A percentile compares a stretch with the other conserved stretches of the same genome.
These are phyloP conservation scores for Apostichopus parvimensis DNA, from an alignment of 35 echinoderm and acorn worm species.

Conservation along the genomic window DNA sequence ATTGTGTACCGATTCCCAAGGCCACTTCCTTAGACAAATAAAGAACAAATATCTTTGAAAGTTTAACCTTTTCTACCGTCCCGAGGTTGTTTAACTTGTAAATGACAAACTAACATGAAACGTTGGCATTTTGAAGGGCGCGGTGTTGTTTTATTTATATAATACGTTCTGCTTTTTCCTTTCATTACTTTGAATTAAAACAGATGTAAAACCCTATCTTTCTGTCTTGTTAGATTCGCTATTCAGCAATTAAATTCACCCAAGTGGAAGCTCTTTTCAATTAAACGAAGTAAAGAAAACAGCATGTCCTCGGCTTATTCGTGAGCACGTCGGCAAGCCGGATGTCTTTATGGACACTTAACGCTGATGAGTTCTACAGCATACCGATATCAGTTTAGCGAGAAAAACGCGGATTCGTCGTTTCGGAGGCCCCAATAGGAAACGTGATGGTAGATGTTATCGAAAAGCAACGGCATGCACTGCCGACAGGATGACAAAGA, in stretches of 20 bases:
- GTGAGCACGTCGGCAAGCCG: not conserved
- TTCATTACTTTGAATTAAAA: no score
- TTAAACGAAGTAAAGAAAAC: slow-evolving; percentile 10
- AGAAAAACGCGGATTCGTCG: not conserved
- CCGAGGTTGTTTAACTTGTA: no score
- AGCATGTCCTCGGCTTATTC: not conserved
- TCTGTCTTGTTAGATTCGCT: not conserved
- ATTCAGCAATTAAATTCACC: slow-evolving; percentile 13
- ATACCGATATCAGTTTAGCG: not conserved
- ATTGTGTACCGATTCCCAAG: no score
- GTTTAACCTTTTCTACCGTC: no score
- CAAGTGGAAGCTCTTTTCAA: not conserved
- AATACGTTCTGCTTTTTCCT: no score
- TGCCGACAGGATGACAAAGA: not conserved
- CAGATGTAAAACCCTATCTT: no score
- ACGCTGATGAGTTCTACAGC: not conserved
- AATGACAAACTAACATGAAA: no score
- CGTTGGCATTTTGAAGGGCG: no score
- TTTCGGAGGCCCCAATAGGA: not conserved
- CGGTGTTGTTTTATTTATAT: no score
- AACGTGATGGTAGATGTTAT: slow-evolving; percentile 4
- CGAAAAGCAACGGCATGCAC: slow-evolving; percentile 1
- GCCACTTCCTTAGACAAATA: no score
- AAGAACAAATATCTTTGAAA: no score
- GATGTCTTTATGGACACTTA: slow-evolving; percentile 15